These are phyloP conservation scores for Pachycephala philippinensis DNA, from an alignment of 2,113 vertebrate genomes.

Conservation along the genomic window DNA sequence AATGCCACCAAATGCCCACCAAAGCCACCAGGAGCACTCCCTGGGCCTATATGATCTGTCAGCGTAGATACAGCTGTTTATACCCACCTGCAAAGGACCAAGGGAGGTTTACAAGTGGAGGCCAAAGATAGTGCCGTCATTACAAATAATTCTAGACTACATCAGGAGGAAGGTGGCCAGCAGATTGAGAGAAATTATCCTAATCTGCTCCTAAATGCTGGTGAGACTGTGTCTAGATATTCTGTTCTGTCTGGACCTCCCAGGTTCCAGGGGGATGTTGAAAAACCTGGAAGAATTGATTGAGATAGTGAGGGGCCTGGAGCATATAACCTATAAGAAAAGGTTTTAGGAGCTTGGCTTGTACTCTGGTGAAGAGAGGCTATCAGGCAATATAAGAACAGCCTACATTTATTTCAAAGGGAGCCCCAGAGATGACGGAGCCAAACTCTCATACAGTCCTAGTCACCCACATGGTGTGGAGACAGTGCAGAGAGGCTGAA, in stretches of 20 bases:
- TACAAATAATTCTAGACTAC: not conserved
- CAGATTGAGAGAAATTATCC: not conserved
- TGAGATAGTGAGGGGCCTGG: not conserved
- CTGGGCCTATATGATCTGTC: not conserved
- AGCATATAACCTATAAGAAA: not conserved
- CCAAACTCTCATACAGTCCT: not conserved
- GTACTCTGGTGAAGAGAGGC: not conserved
- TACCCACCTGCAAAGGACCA: not conserved
- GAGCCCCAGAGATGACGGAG: not conserved
- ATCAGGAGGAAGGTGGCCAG: not conserved
- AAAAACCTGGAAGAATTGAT: not conserved
- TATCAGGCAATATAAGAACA: not conserved
- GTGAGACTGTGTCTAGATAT: not conserved
- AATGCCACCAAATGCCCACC: not conserved
- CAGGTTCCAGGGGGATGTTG: not conserved
- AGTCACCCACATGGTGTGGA: not conserved
- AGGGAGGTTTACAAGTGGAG: not conserved
- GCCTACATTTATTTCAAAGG: not conserved
- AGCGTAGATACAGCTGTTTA: not conserved
- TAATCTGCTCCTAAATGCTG: not conserved
- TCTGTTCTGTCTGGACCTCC: not conserved
- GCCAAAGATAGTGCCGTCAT: not conserved
- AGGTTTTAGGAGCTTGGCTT: not conserved
- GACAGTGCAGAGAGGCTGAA: not conserved
- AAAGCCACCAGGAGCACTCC: not conserved